Evolutionary conservation across 2,797 vertebrate species (phyloP), one percentile per base, ranked within the genome.

Genomic region (Alfaro cultratus): DNA sequence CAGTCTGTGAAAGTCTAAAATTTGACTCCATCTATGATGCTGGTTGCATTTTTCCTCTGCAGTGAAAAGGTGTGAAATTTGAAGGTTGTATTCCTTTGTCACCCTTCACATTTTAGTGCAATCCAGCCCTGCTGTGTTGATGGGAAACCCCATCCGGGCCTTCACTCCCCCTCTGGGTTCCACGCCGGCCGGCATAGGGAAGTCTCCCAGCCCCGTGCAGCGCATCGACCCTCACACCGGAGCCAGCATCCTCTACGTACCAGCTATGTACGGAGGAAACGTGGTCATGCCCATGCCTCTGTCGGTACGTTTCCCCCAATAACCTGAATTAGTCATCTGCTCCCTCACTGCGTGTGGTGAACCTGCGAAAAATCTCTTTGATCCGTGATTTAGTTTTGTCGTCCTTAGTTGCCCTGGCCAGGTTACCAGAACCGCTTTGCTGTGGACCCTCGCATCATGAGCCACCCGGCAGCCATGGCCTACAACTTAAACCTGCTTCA

Each of bases 221-320:
- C 96, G 98, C 93, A 98, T 99, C 93, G 98, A 99, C 92, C 98
- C 98, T 82, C 98, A 99, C 87, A 98, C 97, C 67, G 98, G 97
- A 85, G 97, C 98, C 92, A 99, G 98, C 92, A 99, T 99, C 94
- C 96, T 99, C 53, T 99, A 99, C 29, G 98, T 99, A 90, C 98
- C 98, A 79, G 98, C 98, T 51, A 98, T 99, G 86, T 99, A 99
- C 84, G 98, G 98, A 91, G 98, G 98, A 90, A 99, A 99, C 91
- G 97, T 99, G 96, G 97, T 99, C 92, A 99, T 99, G 98, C 97
- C 98, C 87, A 96, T 99, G 97, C 98, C 98, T 94, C 96, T 99
- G 87, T 97, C 97, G 85, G 98, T 99, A 95, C 97, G 98, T 96
- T 53, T 46, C 13, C 36, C 13, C 36, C 23, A 53, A 53, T 53